A percentile compares a stretch with the other conserved stretches of the same genome.
Evolutionary conservation across 2,113 vertebrate species (phyloP).

Genomic region (Lonchura striata): DNA sequence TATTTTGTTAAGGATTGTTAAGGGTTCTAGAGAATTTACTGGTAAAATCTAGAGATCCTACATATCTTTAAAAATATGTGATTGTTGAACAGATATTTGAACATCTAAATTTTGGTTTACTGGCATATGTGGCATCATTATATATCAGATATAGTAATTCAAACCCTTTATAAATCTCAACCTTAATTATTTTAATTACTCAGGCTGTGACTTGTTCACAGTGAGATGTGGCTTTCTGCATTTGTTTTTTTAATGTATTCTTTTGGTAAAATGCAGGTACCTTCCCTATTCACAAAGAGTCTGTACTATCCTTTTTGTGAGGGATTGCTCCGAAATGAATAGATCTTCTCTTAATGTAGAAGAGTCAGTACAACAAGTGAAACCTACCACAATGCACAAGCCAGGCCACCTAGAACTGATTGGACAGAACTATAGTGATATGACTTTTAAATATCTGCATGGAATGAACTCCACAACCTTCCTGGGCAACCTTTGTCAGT

Average conservation of each 20-base stretch:
- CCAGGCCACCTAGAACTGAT: fast-evolving
- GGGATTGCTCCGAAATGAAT: not conserved
- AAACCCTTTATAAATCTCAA: not conserved
- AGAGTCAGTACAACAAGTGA: not conserved
- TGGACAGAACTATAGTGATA: not conserved
- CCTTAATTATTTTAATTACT: not conserved
- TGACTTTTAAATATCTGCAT: not conserved
- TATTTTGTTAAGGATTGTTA: not conserved
- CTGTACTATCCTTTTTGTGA: not conserved
- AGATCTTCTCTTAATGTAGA: not conserved
- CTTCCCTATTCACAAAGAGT: not conserved
- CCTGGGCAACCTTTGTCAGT: not conserved
- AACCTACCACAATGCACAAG: not conserved
- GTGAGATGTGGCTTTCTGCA: not conserved
- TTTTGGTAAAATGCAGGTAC: not conserved
- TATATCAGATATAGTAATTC: not conserved
- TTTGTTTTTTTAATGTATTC: not conserved
- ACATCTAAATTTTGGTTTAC: not conserved
- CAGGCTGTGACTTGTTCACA: not conserved
- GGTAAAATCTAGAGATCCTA: not conserved
- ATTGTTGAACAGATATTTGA: not conserved
- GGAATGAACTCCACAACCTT: not conserved
- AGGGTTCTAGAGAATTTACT: not conserved
- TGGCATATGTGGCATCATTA: not conserved
- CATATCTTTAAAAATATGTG: not conserved